Evolutionary conservation across 2,797 vertebrate species (phyloP), one percentile per base, ranked within the genome.

Genomic region (Melanotaenia maccullochi): DNA sequence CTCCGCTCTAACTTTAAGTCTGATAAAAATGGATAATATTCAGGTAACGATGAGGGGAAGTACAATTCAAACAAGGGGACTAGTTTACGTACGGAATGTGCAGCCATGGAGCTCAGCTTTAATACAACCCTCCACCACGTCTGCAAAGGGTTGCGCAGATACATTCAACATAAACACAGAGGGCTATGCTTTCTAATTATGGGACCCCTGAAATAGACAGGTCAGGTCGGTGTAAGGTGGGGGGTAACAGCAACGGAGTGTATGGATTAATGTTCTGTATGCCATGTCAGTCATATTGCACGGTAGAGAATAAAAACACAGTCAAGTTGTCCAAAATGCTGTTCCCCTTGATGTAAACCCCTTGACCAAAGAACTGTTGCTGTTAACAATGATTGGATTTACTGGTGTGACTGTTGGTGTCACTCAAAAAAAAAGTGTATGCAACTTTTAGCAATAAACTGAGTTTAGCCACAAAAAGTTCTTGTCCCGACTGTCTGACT

Each of bases 131-230:
- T 89, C 82, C 86, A 89, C 82, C 67, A 78, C 55, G 78, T 83
- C 85, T 81, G 77, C 16, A 0, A 65, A 25, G 75, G 86, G 92
- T 93, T 93, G 92, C 93, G 13, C 87, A 87, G 92, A 91, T 86
- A 94, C 92, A 62, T 89, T 85, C 90, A 90, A 90, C 93, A 94
- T 92, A 93, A 94, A 94, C 93, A 94, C 68, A 76, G 71, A 70
- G 83, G 85, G 78, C 83, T 73, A 25, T 44, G 73, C 82, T 78
- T 88, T 91, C 89, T 93, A 90, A 91, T 92, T 94, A 93, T 86
- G 86, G 80, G 83, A 60, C 63, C 71, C 86, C 87, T 75, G 68
- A 92, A 94, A 95, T 94, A 93, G 93, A 93, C 92, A 89, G 90
- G 91, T 91, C 89, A 90, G 78, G 59, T 79, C 70, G 78, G 83